Evolutionary conservation across 2,113 vertebrate genomes (phyloP).

Genomic region (Peromyscus polionotus): DNA sequence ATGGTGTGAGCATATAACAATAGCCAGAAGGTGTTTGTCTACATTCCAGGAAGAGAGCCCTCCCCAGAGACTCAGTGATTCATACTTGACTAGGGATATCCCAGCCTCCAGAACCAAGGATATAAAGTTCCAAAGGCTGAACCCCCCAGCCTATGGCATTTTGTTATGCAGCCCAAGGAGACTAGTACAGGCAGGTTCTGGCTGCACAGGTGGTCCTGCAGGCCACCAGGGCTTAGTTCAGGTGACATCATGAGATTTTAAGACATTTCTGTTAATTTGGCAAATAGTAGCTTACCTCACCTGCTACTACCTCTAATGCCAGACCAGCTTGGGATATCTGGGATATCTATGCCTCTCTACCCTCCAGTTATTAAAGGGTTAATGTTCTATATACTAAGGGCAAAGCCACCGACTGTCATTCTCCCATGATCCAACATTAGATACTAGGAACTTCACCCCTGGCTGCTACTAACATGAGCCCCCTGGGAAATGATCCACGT

Average conservation of each 20-base stretch:
- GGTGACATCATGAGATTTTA: not conserved
- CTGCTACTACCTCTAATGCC: not conserved
- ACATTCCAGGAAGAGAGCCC: not conserved
- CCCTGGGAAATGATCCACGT: not conserved
- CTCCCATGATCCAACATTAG: not conserved
- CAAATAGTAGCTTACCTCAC: not conserved
- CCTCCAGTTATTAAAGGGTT: conserved; percentile 28
- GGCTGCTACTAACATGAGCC: not conserved
- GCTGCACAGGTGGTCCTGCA: not conserved
- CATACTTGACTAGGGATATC: not conserved
- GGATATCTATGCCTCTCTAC: not conserved
- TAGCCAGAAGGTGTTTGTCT: not conserved
- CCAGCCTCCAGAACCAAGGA: not conserved
- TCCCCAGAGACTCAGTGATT: not conserved
- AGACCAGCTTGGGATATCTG: not conserved
- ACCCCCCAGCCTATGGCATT: not conserved
- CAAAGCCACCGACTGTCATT: not conserved
- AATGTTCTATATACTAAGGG: not conserved
- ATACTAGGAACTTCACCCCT: not conserved
- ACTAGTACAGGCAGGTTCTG: not conserved
- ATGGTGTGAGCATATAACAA: not conserved
- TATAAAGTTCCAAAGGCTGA: not conserved
- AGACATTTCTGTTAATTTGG: not conserved
- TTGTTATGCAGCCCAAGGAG: not conserved
- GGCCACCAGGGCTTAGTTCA: not conserved